Conservation (phyloP, 2,113 vertebrate species). For the Paralichthys olivaceus region DNA sequence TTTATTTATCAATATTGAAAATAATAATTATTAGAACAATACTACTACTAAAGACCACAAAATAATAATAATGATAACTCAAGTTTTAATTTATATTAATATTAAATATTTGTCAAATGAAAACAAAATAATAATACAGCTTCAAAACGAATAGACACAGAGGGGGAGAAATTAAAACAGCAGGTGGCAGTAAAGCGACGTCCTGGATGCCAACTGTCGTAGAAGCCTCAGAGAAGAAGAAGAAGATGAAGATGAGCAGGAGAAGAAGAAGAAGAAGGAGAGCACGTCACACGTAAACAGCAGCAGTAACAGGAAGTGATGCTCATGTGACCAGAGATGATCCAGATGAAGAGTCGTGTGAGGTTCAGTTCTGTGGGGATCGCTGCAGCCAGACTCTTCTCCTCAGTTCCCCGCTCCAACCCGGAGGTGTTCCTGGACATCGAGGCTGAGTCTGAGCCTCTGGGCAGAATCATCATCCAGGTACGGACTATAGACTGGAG, state of each 20-base stretch:
- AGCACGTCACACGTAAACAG: slow-evolving; percentile 56
- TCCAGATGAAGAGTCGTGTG: slow-evolving; percentile 74
- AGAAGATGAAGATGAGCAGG: not conserved
- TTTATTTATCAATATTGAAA: too few species aligned
- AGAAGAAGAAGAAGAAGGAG: not conserved
- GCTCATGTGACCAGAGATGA: slow-evolving; percentile 57
- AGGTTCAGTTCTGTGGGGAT: slow-evolving; percentile 73
- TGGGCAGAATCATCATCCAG: slow-evolving; percentile 90
- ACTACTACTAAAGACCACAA: too few species aligned
- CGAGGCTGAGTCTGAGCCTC: slow-evolving; percentile 86
- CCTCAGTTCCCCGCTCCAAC: slow-evolving; percentile 73
- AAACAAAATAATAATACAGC: not conserved
- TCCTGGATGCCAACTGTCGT: not conserved
- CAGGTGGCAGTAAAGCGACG: not conserved
- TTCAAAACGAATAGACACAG: not conserved
- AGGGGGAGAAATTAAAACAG: not conserved
- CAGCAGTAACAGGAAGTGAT: not conserved
- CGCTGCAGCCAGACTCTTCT: slow-evolving; percentile 65
- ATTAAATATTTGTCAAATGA: too few species aligned
- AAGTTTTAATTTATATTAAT: too few species aligned
- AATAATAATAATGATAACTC: too few species aligned
- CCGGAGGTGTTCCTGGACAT: slow-evolving; percentile 90
- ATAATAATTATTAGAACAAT: too few species aligned
- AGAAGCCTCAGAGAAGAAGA: not conserved
- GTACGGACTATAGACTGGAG: slow-evolving; percentile 61